phyloP scores from a whole-genome alignment of 2,113 vertebrate genomes.

The Oxygymnocypris stewartii region DNA sequence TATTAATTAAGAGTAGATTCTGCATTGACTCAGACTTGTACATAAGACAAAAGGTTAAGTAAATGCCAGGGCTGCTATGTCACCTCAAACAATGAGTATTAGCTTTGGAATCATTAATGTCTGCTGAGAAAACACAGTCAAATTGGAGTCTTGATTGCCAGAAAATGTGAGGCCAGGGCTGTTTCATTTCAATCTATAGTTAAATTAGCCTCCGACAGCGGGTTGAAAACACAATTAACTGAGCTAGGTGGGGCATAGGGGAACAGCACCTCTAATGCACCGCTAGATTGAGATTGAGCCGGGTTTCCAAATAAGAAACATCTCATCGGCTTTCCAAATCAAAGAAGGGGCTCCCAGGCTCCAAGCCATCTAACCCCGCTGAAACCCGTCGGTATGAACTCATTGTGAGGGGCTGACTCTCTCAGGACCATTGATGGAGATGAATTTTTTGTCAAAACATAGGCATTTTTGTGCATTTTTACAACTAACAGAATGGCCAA shows the following conservation, averaged over 20 bases:
- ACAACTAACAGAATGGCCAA: not conserved
- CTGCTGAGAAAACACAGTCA: slow-evolving; percentile 96
- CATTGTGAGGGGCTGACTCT: slow-evolving; percentile 20
- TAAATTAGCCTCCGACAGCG: slow-evolving; percentile 84
- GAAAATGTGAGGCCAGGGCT: slow-evolving; percentile 80
- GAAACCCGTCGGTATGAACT: slow-evolving; percentile 4
- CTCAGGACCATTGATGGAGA: slow-evolving; percentile 15
- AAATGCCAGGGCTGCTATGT: slow-evolving; percentile 96
- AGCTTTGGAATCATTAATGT: slow-evolving; percentile 99
- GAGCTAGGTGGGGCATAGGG: slow-evolving; percentile 75
- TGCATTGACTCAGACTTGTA: slow-evolving; percentile 93
- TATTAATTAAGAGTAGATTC: slow-evolving; percentile 99
- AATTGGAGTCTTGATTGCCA: slow-evolving; percentile 87
- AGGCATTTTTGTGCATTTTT: not conserved
- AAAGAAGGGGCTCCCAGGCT: slow-evolving; percentile 39
- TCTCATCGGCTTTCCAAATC: slow-evolving; percentile 57
- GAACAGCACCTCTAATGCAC: slow-evolving; percentile 70
- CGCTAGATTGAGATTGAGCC: slow-evolving; percentile 76
- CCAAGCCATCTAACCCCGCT: not conserved
- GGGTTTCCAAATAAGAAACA: slow-evolving; percentile 60
- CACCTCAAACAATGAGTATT: slow-evolving; percentile 99
- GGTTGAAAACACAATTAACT: slow-evolving; percentile 86
- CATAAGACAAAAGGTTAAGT: slow-evolving; percentile 99
- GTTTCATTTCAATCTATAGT: slow-evolving; percentile 88
- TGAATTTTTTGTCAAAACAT: slow-evolving; percentile 22